These are phyloP conservation scores for Todiramphus chloris DNA, from an alignment of 2,113 vertebrate species.

Conservation along the genomic window DNA sequence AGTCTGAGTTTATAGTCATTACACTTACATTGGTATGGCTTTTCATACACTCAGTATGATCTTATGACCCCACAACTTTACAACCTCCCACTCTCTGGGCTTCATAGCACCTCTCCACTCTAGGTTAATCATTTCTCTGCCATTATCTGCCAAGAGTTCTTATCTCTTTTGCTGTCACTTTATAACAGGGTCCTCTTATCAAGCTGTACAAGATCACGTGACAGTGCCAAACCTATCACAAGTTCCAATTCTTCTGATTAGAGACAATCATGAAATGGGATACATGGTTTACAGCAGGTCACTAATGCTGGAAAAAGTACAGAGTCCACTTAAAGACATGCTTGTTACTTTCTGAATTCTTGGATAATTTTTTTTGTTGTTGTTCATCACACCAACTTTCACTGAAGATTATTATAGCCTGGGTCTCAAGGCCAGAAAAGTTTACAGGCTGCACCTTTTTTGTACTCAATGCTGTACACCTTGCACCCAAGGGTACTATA, in stretches of 20 bases:
- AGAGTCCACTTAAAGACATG: constrained; percentile 76
- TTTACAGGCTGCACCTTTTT: constrained; percentile 69
- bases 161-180: constrained; percentile 95
- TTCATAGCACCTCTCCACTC: constrained; percentile 74
- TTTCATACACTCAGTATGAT: constrained; percentile 69
- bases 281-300: constrained; percentile 79
- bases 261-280: constrained; percentile 77
- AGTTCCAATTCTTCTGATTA: constrained; percentile 78
- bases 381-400: constrained; percentile 72
- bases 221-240: constrained; percentile 73
- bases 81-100: constrained; percentile 74
- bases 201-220: constrained; percentile 73
- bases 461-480: constrained; percentile 69
- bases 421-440: constrained; percentile 65
- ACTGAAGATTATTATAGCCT: constrained; percentile 67
- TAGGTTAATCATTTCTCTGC: constrained; percentile 93
- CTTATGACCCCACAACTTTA: constrained; percentile 76
- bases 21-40: constrained; percentile 64
- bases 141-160: constrained; percentile 88
- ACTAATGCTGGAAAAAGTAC: constrained; percentile 77
- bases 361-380: constrained; percentile 62
- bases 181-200: constrained; percentile 91
- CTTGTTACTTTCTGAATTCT: constrained; percentile 76
- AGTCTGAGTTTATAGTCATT: constrained; percentile 72
- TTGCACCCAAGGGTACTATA: constrained; percentile 53